Conservation (phyloP, 2,888 invertebrate genomes). For the Slavum lentiscoides region DNA sequence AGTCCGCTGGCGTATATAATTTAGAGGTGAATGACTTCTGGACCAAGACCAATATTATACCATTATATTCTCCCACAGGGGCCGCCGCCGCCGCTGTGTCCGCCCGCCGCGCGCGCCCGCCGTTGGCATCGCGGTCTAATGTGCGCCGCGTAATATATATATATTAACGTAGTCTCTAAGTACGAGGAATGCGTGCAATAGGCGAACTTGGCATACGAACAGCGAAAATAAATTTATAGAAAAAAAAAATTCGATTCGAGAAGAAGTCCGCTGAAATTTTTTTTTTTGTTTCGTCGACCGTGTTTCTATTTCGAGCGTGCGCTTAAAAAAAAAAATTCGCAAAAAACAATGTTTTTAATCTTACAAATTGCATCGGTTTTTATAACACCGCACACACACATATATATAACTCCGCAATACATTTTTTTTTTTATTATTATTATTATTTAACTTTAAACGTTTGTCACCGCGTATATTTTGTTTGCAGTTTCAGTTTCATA, state of each 20-base stretch:
- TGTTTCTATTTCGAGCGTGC: slow-evolving; percentile 26
- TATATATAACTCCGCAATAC: background rate
- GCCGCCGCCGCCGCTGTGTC: background rate
- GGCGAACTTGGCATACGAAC: slow-evolving; percentile 21
- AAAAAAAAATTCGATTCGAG: background rate
- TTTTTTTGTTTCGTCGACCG: slow-evolving; percentile 6
- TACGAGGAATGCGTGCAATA: slow-evolving; percentile 20
- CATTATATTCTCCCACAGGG: slow-evolving; percentile 38
- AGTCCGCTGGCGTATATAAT: slow-evolving; percentile 11
- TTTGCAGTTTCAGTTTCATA: background rate
- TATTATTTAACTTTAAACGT: background rate
- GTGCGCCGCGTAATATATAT: background rate
- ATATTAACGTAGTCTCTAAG: slow-evolving; percentile 6
- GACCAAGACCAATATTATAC: slow-evolving; percentile 48
- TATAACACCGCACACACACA: background rate
- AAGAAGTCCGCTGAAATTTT: background rate
- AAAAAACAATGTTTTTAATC: background rate
- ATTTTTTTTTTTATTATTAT: no score
- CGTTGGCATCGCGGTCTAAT: slow-evolving; percentile 10
- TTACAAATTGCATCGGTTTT: background rate
- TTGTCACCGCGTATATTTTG: background rate
- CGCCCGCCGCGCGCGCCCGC: slow-evolving; percentile 1
- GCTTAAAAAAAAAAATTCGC: slow-evolving; percentile 9
- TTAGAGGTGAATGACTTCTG: slow-evolving; percentile 50
- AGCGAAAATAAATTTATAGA: slow-evolving; percentile 15